Conservation (phyloP, 2,888 invertebrate species). For the Phengaris alcon region DNA sequence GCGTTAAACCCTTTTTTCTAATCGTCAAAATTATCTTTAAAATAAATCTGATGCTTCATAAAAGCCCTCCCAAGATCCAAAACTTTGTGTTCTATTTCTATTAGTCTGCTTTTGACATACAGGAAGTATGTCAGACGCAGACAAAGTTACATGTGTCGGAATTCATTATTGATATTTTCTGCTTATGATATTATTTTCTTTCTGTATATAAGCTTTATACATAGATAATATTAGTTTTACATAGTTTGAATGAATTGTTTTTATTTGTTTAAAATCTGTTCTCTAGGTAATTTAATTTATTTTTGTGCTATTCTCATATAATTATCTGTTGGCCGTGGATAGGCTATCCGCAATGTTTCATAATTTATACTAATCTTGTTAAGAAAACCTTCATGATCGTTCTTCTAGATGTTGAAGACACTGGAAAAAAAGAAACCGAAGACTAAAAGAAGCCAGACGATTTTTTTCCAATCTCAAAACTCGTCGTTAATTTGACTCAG, state of each 20-base stretch:
- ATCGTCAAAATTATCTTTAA: conserved; percentile 1
- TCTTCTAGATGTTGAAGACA: neutral
- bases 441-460: neutral
- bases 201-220: too few species aligned
- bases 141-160: too few species aligned
- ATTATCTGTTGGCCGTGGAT: neutral
- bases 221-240: neutral
- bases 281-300: neutral
- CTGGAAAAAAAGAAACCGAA: neutral
- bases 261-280: neutral
- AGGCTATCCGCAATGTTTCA: neutral
- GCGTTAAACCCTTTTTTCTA: neutral
- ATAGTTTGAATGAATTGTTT: neutral
- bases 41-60: neutral
- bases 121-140: too few species aligned
- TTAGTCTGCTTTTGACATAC: neutral
- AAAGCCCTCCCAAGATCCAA: neutral
- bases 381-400: neutral
- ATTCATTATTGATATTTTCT: too few species aligned
- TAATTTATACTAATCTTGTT: neutral
- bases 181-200: too few species aligned
- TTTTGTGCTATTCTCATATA: neutral
- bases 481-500: neutral
- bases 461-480: neutral
- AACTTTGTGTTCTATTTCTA: neutral